These are phyloP conservation scores for Esperia sulphurella DNA, from an alignment of 2,888 invertebrate genomes.

Conservation along the genomic window DNA sequence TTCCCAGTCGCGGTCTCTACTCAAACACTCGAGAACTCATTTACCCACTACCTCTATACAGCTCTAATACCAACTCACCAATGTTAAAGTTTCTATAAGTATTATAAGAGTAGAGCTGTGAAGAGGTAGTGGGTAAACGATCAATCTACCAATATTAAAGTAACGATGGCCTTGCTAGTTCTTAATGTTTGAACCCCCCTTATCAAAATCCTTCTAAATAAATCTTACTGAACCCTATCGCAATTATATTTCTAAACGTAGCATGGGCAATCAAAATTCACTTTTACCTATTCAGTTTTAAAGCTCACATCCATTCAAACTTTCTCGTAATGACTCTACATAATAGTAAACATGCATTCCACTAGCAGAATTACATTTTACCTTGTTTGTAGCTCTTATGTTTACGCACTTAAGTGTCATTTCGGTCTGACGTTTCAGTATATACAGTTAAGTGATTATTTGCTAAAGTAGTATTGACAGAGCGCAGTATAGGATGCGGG, in stretches of 20 bases:
- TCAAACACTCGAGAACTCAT: too few relatives aligned
- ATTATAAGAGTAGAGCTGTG: too few relatives aligned
- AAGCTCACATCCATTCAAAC: neutral
- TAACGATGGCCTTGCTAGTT: too few relatives aligned
- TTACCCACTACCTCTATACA: too few relatives aligned
- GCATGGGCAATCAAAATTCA: neutral
- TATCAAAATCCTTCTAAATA: neutral
- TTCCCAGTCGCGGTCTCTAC: too few relatives aligned
- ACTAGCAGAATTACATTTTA: neutral
- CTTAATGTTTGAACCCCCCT: too few relatives aligned
- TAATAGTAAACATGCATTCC: neutral
- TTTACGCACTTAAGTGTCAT: neutral
- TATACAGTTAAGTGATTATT: conserved; percentile 10
- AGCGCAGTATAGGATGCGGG: neutral
- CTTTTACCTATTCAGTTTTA: neutral
- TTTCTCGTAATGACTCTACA: neutral
- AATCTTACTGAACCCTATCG: neutral
- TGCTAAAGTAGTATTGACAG: conserved; percentile 12
- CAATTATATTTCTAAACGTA: neutral
- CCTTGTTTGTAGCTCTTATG: neutral
- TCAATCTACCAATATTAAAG: too few relatives aligned
- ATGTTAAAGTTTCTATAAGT: too few relatives aligned
- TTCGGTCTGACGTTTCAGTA: neutral
- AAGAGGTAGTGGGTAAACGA: too few relatives aligned
- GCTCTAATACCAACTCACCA: too few relatives aligned